These are phyloP conservation scores for Allophyes oxyacanthae DNA, from an alignment of 2,888 invertebrate genomes.

Conservation along the genomic window DNA sequence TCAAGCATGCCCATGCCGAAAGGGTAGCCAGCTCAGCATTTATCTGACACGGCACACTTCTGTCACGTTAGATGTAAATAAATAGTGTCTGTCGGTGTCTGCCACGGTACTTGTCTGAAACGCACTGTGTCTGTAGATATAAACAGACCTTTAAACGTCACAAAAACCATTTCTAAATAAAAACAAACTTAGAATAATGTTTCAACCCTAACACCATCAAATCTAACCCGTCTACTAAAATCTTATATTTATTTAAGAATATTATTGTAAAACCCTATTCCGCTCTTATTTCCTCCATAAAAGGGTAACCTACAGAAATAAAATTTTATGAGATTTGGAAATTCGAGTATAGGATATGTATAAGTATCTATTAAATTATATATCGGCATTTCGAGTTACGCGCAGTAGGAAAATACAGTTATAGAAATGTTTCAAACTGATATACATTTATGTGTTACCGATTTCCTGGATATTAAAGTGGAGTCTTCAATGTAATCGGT, in stretches of 20 bases:
- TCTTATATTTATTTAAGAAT: slow-evolving; percentile 52
- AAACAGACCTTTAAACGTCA: too few species aligned
- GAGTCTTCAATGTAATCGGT: too few species aligned
- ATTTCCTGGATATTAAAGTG: background rate
- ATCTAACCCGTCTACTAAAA: slow-evolving; percentile 32
- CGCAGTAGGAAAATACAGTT: slow-evolving; percentile 20
- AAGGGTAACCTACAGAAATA: slow-evolving; percentile 50
- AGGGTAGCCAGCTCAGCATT: too few species aligned
- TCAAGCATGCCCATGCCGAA: too few species aligned
- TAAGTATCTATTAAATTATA: slow-evolving; percentile 52
- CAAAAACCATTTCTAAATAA: too few species aligned
- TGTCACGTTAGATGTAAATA: too few species aligned
- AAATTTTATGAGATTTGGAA: slow-evolving; percentile 45
- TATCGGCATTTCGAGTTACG: slow-evolving; percentile 29
- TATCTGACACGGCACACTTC: too few species aligned
- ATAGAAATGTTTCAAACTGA: background rate
- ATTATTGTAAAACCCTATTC: slow-evolving; percentile 48
- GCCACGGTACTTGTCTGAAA: too few species aligned
- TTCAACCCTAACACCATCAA: slow-evolving; percentile 25
- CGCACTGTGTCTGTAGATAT: too few species aligned
- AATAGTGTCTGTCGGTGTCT: too few species aligned
- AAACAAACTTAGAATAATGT: too few species aligned
- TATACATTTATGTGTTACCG: slow-evolving; percentile 6
- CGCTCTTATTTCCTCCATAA: slow-evolving; percentile 42
- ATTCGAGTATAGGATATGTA: slow-evolving; percentile 39